A percentile compares a stretch with the other conserved stretches of the same genome.
These are phyloP conservation scores for Luperina testacea DNA, from an alignment of 2,888 invertebrate genomes.

Conservation along the genomic window DNA sequence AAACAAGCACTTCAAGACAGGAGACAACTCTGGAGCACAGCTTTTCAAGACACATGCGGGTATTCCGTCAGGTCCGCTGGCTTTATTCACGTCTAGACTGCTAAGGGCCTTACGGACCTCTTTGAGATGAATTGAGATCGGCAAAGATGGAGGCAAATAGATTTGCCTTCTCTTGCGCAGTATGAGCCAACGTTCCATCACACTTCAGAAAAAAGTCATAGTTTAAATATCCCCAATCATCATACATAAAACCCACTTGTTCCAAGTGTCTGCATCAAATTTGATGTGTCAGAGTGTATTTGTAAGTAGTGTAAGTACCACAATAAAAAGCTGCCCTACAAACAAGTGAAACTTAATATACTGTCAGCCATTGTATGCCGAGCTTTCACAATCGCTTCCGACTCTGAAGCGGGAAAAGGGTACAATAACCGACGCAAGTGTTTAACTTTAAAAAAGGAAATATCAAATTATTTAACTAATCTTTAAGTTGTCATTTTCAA, in stretches of 20 bases:
- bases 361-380: slow-evolving; percentile 69
- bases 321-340: slow-evolving; percentile 62
- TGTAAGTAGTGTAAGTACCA: slow-evolving; percentile 43
- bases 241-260: background rate
- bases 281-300: slow-evolving; percentile 25
- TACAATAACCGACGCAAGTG: slow-evolving; percentile 45
- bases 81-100: too few species aligned
- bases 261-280: slow-evolving; percentile 7
- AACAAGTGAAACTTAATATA: slow-evolving; percentile 74
- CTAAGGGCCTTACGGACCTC: too few species aligned
- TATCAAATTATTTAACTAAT: slow-evolving; percentile 14
- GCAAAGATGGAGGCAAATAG: too few species aligned
- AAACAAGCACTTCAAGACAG: too few species aligned
- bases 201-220: too few species aligned
- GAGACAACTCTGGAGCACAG: too few species aligned
- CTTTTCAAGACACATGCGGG: too few species aligned
- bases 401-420: slow-evolving; percentile 54
- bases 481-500: background rate
- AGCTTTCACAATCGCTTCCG: slow-evolving; percentile 74
- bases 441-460: slow-evolving; percentile 22
- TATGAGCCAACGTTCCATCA: too few species aligned
- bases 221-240: background rate
- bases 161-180: too few species aligned
- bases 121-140: too few species aligned
- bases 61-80: too few species aligned